A percentile compares a stretch with the other conserved stretches of the same genome.
These are phyloP conservation scores for Dolichoris vasculosae DNA, from an alignment of 1,140 invertebrate species.

Conservation along the genomic window DNA sequence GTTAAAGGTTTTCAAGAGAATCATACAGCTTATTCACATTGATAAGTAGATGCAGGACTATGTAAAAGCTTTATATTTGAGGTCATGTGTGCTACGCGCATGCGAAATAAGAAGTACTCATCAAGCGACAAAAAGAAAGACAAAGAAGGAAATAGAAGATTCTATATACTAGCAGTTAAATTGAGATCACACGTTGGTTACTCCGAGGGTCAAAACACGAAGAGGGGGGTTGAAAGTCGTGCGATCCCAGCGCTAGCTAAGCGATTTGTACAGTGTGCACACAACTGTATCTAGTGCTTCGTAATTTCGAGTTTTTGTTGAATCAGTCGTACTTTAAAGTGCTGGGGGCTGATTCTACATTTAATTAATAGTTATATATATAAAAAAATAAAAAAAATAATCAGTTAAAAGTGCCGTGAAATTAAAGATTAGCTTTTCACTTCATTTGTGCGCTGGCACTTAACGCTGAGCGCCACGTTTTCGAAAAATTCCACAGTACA, in stretches of 20 bases:
- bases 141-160: background rate
- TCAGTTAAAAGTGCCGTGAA: background rate
- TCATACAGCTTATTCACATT: no score
- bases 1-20: no score
- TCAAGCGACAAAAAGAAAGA: background rate
- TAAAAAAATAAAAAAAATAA: background rate
- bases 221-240: conserved; percentile 24
- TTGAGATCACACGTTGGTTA: background rate
- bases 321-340: background rate
- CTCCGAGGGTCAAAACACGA: background rate
- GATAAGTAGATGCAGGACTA: no score
- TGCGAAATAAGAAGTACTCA: background rate
- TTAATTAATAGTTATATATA: background rate
- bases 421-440: background rate
- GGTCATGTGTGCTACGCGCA: background rate
- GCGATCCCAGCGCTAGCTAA: background rate
- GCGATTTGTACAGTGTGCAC: background rate
- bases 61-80: no score
- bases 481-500: conserved; percentile 9
- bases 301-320: background rate
- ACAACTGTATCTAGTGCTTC: background rate
- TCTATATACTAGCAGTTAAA: background rate
- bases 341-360: background rate
- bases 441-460: background rate
- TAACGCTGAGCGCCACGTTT: background rate